These are phyloP conservation scores for Idris sp. DNA, from an alignment of 1,140 invertebrate genomes.

Conservation along the genomic window DNA sequence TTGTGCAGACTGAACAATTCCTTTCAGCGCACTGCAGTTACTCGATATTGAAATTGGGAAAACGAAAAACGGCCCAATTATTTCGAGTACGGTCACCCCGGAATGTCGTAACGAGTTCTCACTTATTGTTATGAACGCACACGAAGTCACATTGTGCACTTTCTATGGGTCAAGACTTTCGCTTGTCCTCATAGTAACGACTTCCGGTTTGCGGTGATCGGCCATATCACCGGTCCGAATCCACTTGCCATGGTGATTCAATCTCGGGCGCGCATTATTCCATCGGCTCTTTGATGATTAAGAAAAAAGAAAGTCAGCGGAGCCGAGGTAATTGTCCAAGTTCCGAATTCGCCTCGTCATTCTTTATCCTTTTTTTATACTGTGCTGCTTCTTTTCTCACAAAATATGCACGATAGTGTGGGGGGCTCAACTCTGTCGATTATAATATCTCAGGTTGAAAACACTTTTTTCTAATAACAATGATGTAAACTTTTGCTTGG, in stretches of 20 bases:
- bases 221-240: constrained; percentile 28
- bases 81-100: constrained; percentile 8
- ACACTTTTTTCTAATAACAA: constrained; percentile 25
- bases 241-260: constrained; percentile 65
- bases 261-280: constrained; percentile 46
- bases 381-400: constrained; percentile 4
- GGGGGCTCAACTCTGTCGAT: constrained; percentile 17
- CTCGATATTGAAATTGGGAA: constrained; percentile 10
- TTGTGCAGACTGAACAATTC: background rate
- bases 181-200: constrained; percentile 39
- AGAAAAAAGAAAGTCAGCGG: constrained; percentile 69
- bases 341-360: constrained; percentile 49
- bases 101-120: constrained; percentile 44
- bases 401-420: constrained; percentile 32
- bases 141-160: constrained; percentile 35
- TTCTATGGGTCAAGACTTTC: constrained; percentile 58
- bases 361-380: constrained; percentile 24
- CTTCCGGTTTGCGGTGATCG: constrained; percentile 57
- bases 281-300: constrained; percentile 66
- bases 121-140: constrained; percentile 32
- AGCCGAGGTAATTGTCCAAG: constrained; percentile 56
- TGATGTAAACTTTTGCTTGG: constrained; percentile 7
- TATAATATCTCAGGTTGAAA: constrained; percentile 30
- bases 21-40: background rate
- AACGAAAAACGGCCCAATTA: constrained; percentile 15